phyloP scores from a whole-genome alignment of 2,888 invertebrate genomes.

The Rhabditophanes sp. region DNA sequence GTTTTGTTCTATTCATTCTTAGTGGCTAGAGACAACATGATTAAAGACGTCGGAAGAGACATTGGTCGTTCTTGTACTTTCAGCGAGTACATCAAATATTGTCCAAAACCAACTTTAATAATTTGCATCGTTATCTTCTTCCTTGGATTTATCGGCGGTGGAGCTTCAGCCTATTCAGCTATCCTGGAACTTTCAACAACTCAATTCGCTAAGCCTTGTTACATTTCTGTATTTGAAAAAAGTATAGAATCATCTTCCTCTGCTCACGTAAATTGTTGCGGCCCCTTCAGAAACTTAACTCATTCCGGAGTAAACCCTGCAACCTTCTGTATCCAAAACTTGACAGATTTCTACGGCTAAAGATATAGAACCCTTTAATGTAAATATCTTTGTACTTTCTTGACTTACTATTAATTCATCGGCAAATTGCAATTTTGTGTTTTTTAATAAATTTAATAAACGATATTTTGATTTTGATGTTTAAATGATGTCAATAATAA shows the following conservation, averaged over 20 bases:
- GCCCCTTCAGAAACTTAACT: too few relatives aligned
- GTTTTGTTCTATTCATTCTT: constrained; percentile 5
- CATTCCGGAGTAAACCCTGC: too few relatives aligned
- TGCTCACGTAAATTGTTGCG: constrained; percentile 22
- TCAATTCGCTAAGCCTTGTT: constrained; percentile 15
- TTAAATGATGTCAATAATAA: too few relatives aligned
- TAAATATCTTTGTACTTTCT: too few relatives aligned
- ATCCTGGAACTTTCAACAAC: constrained; percentile 14
- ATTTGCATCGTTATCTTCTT: constrained; percentile 10
- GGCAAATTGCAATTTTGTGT: constrained; percentile 8
- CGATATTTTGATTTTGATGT: too few relatives aligned
- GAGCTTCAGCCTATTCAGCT: constrained; percentile 17
- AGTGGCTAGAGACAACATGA: constrained; percentile 1
- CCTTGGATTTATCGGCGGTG: constrained; percentile 10
- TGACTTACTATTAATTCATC: constrained; percentile 3
- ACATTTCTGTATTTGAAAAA: constrained; percentile 10
- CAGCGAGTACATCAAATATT: constrained; percentile 1
- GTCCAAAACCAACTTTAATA: not conserved
- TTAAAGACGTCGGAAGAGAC: not conserved
- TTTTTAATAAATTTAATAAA: not conserved
- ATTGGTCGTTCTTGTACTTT: too few relatives aligned
- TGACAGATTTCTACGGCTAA: too few relatives aligned
- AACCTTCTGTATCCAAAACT: too few relatives aligned
- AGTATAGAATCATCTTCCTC: not conserved
- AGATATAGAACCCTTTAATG: too few relatives aligned